Conservation (phyloP, 2,797 vertebrate species). For the Peromyscus melanophrys region DNA sequence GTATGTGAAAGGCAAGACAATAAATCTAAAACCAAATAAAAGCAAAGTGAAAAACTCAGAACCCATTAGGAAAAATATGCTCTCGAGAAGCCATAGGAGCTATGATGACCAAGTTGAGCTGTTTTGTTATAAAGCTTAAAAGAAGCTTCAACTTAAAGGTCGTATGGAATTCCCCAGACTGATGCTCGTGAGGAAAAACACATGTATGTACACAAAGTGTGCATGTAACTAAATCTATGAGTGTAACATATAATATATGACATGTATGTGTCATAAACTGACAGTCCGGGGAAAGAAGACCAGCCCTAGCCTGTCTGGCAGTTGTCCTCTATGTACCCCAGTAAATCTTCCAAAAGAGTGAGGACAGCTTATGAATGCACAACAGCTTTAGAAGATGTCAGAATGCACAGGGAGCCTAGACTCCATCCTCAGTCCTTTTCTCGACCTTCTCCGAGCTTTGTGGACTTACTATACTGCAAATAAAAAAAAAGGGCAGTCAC, state of each 20-base stretch:
- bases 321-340: neutral
- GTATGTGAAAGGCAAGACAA: slow-evolving; percentile 56
- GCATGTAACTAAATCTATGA: neutral
- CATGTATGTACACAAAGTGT: neutral
- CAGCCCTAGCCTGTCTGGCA: neutral
- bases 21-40: slow-evolving; percentile 58
- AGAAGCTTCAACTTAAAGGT: slow-evolving; percentile 20
- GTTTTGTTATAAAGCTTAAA: neutral
- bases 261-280: neutral
- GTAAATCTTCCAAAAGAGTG: slow-evolving; percentile 6
- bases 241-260: neutral
- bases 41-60: slow-evolving; percentile 41
- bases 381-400: neutral
- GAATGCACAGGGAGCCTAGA: neutral
- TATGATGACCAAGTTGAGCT: neutral
- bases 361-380: neutral
- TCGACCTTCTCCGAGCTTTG: slow-evolving; percentile 15
- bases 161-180: slow-evolving; percentile 18
- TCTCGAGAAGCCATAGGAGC: neutral
- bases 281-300: neutral
- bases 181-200: neutral
- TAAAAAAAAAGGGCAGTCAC: neutral
- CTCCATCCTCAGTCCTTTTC: neutral
- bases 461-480: neutral
- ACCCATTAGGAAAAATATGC: neutral